Percentiles rank a stretch among this genome's conserved stretches.
These are phyloP conservation scores for Leucania comma DNA, from an alignment of 2,888 invertebrate species.

Conservation along the genomic window DNA sequence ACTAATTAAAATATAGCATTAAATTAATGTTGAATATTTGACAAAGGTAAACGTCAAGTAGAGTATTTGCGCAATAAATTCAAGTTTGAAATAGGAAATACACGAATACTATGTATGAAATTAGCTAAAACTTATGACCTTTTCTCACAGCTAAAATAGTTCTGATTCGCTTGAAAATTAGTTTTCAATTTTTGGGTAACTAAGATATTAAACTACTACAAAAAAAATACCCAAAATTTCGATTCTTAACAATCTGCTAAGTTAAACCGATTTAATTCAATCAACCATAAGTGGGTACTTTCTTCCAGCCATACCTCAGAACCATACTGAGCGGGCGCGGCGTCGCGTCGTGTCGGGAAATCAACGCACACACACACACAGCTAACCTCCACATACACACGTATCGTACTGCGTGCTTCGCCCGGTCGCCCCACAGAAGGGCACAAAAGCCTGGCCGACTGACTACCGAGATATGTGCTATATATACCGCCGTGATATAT, in stretches of 20 bases:
- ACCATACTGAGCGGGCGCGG: conserved; percentile 76
- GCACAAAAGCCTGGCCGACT: conserved; percentile 87
- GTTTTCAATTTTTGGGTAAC: not conserved
- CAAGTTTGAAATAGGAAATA: too few species aligned
- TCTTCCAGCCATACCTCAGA: conserved; percentile 69
- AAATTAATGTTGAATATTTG: too few species aligned
- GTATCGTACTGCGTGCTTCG: conserved; percentile 45
- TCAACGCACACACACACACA: conserved; percentile 85
- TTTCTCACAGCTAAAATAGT: not conserved
- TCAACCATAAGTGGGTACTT: conserved; percentile 60
- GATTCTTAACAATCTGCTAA: not conserved
- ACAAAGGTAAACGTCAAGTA: not conserved
- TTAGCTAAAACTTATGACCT: not conserved
- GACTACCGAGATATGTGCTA: conserved; percentile 83
- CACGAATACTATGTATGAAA: not conserved
- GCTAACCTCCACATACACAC: conserved; percentile 64
- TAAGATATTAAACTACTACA: too few species aligned
- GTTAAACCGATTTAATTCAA: conserved; percentile 35
- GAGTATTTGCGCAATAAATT: not conserved
- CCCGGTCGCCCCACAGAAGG: conserved; percentile 73
- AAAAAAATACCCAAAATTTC: not conserved
- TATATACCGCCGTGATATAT: conserved; percentile 66
- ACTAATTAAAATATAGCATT: too few species aligned
- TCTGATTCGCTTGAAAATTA: not conserved
- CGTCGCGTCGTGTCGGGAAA: conserved; percentile 85